phyloP scores from a whole-genome alignment of 2,797 vertebrate genomes.

The Glyptemys insculpta region DNA sequence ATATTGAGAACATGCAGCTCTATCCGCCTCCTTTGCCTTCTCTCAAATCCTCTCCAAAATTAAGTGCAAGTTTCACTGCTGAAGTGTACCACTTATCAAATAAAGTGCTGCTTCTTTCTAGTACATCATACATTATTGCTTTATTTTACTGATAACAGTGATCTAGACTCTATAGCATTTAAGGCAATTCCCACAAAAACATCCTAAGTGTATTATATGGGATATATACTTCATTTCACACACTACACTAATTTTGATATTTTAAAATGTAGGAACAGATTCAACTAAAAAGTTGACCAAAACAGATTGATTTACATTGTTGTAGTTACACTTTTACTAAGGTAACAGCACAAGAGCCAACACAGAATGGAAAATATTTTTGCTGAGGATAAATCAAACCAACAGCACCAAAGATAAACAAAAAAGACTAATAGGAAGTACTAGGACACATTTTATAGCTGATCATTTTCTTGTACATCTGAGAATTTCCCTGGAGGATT shows the following conservation, averaged over 20 bases:
- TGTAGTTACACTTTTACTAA: background rate
- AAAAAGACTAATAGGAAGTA: background rate
- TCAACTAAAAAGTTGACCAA: background rate
- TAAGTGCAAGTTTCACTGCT: background rate
- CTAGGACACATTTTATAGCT: background rate
- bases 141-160: background rate
- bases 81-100: background rate
- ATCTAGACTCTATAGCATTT: background rate
- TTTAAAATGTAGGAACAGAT: background rate
- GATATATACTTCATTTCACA: background rate
- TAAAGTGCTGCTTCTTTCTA: background rate
- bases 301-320: background rate
- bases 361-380: background rate
- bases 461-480: background rate
- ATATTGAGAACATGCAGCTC: background rate
- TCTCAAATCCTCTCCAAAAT: background rate
- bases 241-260: background rate
- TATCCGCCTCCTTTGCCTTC: background rate
- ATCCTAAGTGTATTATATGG: background rate
- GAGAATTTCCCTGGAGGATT: background rate
- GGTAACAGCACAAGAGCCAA: background rate
- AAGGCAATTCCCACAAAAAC: constrained; percentile 52
- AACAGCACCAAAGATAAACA: background rate
- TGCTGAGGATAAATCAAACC: background rate
- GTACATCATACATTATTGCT: constrained; percentile 39